These are phyloP conservation scores for Ursus arctos DNA, from an alignment of 2,113 vertebrate species.

Conservation along the genomic window DNA sequence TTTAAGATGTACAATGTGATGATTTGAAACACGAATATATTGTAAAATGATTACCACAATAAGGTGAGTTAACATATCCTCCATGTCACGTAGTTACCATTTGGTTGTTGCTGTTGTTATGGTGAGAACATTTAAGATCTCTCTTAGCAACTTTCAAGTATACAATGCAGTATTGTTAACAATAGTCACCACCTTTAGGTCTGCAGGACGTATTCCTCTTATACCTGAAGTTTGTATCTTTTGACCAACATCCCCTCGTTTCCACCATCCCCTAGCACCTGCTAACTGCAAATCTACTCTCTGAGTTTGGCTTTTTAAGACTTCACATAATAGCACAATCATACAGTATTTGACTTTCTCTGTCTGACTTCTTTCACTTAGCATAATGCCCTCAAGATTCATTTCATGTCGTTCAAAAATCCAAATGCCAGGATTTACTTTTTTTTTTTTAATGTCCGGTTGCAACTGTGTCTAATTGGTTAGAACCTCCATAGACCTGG, in stretches of 20 bases:
- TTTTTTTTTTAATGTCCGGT: not conserved
- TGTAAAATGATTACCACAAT: not conserved
- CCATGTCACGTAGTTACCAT: not conserved
- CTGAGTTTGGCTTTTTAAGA: not conserved
- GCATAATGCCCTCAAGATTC: not conserved
- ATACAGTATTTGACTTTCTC: not conserved
- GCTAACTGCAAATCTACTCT: not conserved
- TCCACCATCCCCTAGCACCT: not conserved
- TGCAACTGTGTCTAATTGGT: not conserved
- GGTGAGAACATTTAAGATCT: not conserved
- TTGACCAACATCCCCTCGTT: not conserved
- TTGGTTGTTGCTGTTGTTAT: not conserved
- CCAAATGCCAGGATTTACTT: not conserved
- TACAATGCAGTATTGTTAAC: not conserved
- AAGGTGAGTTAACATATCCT: not conserved
- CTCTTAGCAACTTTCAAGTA: not conserved
- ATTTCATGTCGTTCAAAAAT: not conserved
- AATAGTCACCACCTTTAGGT: not conserved
- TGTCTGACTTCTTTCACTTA: not conserved
- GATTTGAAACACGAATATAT: not conserved
- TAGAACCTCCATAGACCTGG: not conserved
- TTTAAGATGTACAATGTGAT: not conserved
- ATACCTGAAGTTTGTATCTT: not conserved
- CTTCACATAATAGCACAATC: not conserved
- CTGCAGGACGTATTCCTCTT: not conserved